Evolutionary conservation across 2,113 vertebrate species (phyloP).

Genomic region (Rostratula benghalensis): DNA sequence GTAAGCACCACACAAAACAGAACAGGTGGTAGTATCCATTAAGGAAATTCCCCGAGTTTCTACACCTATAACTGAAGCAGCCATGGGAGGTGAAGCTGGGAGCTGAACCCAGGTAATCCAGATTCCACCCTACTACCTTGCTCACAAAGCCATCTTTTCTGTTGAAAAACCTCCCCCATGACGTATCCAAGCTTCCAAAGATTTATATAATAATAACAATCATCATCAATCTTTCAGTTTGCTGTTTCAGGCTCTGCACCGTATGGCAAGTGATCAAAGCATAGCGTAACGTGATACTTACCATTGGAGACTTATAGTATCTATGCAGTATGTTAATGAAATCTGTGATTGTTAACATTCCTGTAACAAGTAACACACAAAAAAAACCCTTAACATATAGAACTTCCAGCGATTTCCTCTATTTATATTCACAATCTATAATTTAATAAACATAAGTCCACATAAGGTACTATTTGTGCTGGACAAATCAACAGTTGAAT

Average conservation of each 20-base stretch:
- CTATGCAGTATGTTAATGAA: slow-evolving; percentile 99
- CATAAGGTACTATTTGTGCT: background rate
- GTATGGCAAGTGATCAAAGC: background rate
- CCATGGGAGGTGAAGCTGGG: background rate
- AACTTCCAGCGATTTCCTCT: background rate
- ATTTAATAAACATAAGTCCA: background rate
- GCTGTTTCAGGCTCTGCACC: background rate
- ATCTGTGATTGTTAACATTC: slow-evolving; percentile 99
- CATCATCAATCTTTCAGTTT: background rate
- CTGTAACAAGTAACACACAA: slow-evolving; percentile 72
- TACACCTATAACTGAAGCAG: background rate
- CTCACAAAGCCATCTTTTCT: background rate
- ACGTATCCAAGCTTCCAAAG: background rate
- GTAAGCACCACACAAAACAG: background rate
- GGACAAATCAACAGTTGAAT: background rate
- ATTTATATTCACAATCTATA: background rate
- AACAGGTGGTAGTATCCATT: background rate
- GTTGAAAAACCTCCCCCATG: background rate
- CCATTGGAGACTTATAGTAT: slow-evolving; percentile 99
- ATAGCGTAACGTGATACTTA: slow-evolving; percentile 66
- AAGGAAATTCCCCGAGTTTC: background rate
- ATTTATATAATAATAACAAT: background rate
- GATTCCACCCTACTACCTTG: too few species aligned
- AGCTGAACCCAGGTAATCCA: background rate
- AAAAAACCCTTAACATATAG: background rate